Base-by-base conservation (phyloP, 1,140 invertebrate genomes). In the Calycopis cecrops region DNA sequence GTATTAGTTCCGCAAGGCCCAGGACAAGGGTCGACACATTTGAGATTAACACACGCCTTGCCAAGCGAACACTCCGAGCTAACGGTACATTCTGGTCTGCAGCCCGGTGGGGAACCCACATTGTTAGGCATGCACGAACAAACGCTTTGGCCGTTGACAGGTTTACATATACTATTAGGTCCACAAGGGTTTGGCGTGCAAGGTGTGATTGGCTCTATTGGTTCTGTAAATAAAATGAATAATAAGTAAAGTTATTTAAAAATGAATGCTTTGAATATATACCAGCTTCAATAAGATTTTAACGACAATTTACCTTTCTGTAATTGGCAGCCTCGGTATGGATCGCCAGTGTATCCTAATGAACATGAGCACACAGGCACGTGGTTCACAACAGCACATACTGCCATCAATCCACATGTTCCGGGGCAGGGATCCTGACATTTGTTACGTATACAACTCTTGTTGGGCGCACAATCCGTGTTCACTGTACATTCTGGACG, bases 1-100 rank as follows among this genome's bases (percentile, higher is more conserved):
- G 94, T 90, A 70, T 95, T 94, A 28, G 91, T 67, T 33, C 94
- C 95, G 75, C 94, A 94, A 57, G 90, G 91, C 18, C 92, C 92
- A 33, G 91, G 89, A 69, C 92, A 94, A 37, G 92, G 92, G 79
- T 93, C 89, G 65, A 81, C 74, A 74, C 92, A 93, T 85, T 92
- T 92, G 57, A 89, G 88, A 70, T 90, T 90, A 4, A 93, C 79
- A 65, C 93, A 94, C 34, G 92, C 90, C 74, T 90, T 91, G 64
- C 91, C 88, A 44, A 79, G 76, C 7, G 91, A 73, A 81, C 94
- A 95, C 74, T 94, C 93, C 0, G 90, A 90, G 68, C 93, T 94
- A 14, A 91, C 79, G 47, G 92, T 88, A 76, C 93, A 94, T 84
- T 93, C 92, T 35, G 93, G 93, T 71, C 91, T 79, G 73, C 94